Evolutionary conservation across 1,140 invertebrate genomes (phyloP), one percentile per base, ranked within the genome.

Genomic region (Drosophila bipectinata): DNA sequence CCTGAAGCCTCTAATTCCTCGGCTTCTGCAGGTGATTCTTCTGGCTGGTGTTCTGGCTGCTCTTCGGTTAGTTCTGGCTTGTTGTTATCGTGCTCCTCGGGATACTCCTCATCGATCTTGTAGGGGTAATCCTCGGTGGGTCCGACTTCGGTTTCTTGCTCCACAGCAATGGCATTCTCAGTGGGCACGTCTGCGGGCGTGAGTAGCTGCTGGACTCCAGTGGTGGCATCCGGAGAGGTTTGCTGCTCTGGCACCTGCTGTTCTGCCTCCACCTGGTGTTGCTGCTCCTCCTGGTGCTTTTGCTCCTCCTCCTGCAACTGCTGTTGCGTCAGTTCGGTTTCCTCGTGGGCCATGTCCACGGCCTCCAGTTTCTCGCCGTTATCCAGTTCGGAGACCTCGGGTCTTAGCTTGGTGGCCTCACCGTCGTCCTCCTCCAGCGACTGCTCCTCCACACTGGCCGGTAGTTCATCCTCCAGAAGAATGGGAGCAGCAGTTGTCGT

Each of bases 61-160:
- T 63, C 69, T 2, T 10, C 57, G 4, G 41, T 41, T 12, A 41
- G 47, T 12, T 82, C 78, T 3, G 69, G 83, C 24, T 76, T 76
- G 8, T 53, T 76, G 8, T 53, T 51, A 21, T 90, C 81, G 48
- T 81, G 77, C 55, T 89, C 88, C 34, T 90, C 82, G 2, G 60
- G 44, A 9, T 91, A 91, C 39, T 91, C 90, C 55, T 91, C 85
- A 10, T 91, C 90, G 9, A 91, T 85, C 62, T 91, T 91, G 66
- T 91, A 91, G 12, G 90, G 90, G 79, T 91, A 91, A 34, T 91
- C 90, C 41, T 91, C 88, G 28, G 82, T 77, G 47, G 79, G 80
- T 12, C 44, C 68, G 2, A 63, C 48, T 14, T 88, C 87, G 1
- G 74, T 85, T 24, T 81, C 72, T 3, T 57, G 68, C 1, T 85